Evolutionary conservation across 2,797 vertebrate genomes (phyloP).

Genomic region (Naso thynnoides): DNA sequence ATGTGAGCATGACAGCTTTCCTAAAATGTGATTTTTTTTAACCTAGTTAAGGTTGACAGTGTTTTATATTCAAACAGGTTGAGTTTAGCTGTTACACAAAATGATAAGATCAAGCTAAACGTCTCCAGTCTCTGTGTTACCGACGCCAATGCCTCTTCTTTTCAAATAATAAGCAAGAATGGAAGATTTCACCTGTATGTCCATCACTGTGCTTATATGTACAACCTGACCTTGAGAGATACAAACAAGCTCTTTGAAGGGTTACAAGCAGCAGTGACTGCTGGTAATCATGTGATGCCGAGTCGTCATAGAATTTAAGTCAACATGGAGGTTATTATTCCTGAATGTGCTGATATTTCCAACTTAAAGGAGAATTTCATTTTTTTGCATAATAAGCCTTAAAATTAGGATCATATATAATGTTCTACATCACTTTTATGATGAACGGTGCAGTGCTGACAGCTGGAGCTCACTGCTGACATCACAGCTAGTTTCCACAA

Average conservation of each 20-base stretch:
- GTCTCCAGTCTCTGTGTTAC: constrained; percentile 3
- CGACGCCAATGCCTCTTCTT: not conserved
- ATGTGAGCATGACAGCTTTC: not conserved
- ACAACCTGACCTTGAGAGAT: constrained; percentile 15
- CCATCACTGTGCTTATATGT: constrained; percentile 2
- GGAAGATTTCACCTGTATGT: constrained; percentile 1
- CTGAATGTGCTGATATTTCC: not conserved
- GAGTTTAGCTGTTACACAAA: constrained; percentile 6
- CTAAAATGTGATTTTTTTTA: constrained; percentile 1
- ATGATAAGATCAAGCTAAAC: not conserved
- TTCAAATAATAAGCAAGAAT: not conserved
- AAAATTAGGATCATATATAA: no score
- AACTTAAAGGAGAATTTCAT: no score
- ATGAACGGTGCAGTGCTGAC: no score
- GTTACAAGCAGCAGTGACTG: not conserved
- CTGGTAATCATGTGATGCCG: not conserved
- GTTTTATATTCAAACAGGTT: constrained; percentile 3
- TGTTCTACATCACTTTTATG: no score
- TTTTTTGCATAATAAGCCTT: no score
- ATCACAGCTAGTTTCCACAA: no score
- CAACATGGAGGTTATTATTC: not conserved
- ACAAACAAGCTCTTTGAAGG: constrained; percentile 13
- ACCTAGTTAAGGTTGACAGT: not conserved
- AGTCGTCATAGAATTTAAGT: not conserved
- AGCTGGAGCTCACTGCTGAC: no score